Conservation (phyloP, 37 sponge, comb jelly and placozoan genomes). For the Bolinopsis microptera region DNA sequence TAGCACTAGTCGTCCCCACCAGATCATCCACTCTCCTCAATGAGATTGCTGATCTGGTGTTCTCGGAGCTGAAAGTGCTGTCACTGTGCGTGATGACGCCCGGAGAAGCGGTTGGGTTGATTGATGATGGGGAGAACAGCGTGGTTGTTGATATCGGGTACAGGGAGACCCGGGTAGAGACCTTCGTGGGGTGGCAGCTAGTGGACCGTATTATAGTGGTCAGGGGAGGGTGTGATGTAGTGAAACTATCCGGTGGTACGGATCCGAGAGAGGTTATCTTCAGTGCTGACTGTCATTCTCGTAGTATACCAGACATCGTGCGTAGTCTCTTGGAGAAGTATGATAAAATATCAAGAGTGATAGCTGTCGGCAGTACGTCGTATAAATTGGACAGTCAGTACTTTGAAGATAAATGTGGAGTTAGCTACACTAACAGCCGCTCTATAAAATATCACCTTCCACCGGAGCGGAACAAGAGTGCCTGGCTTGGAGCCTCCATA, state of each 20-base stretch:
- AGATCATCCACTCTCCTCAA: background rate
- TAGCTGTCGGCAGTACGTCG: background rate
- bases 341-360: background rate
- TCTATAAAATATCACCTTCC: background rate
- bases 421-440: background rate
- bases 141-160: constrained; percentile 40
- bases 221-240: background rate
- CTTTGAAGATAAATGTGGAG: background rate
- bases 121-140: background rate
- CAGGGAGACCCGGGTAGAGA: background rate
- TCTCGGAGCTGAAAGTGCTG: background rate
- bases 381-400: background rate
- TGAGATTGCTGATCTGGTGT: background rate
- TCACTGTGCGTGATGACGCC: background rate
- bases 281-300: background rate
- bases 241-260: background rate
- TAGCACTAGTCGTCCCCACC: background rate
- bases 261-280: background rate
- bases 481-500: constrained; percentile 29
- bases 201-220: background rate
- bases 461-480: constrained; percentile 36
- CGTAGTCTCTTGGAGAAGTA: background rate
- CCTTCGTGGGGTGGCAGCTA: background rate
- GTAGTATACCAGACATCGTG: background rate
- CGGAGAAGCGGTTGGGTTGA: background rate